phyloP scores from a whole-genome alignment of 64 coral and sea anemone genomes.

The Stichodactyla helianthus region DNA sequence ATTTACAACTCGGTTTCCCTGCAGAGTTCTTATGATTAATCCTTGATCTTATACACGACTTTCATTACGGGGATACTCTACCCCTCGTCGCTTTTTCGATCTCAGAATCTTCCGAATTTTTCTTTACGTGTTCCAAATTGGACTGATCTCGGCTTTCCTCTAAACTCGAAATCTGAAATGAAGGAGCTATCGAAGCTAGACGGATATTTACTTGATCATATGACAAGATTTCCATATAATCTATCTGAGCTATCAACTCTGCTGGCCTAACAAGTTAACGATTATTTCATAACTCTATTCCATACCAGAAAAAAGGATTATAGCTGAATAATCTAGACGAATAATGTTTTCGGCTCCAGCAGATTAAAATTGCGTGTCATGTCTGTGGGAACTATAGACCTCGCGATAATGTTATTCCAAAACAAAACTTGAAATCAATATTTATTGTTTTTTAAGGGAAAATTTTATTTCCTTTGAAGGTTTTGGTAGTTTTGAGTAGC shows the following conservation, averaged over 20 bases:
- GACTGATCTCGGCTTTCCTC: background rate
- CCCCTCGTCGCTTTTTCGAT: background rate
- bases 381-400: background rate
- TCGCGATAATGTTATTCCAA: constrained; percentile 5
- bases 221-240: constrained; percentile 6
- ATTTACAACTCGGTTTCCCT: background rate
- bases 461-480: constrained; percentile 8
- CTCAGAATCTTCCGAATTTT: background rate
- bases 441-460: background rate
- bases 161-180: constrained; percentile 5
- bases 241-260: background rate
- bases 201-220: background rate
- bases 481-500: background rate
- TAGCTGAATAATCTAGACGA: background rate
- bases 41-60: constrained; percentile 16
- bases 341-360: constrained; percentile 7
- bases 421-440: constrained; percentile 15
- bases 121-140: background rate
- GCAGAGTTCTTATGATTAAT: constrained; percentile 14
- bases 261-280: constrained; percentile 1
- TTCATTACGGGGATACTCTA: constrained; percentile 13
- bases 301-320: background rate
- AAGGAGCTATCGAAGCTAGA: background rate
- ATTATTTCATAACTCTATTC: background rate
- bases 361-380: background rate